Conservation (phyloP, 2,888 invertebrate genomes). For the Chrysodeixis includens region DNA sequence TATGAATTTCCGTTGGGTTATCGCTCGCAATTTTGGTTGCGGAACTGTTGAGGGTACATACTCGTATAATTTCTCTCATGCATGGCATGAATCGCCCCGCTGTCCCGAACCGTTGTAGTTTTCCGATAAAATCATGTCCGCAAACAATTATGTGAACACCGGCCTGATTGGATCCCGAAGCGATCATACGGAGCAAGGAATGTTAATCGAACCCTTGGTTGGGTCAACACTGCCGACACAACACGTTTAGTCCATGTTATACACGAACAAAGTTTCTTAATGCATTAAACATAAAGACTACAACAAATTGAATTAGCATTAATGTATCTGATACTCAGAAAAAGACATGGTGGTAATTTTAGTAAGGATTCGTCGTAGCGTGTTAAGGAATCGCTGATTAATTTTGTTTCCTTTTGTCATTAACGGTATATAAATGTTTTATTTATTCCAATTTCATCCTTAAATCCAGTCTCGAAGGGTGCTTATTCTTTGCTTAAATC, state of each 20-base stretch:
- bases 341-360: conserved; percentile 42
- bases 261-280: conserved; percentile 50
- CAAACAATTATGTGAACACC: conserved; percentile 82
- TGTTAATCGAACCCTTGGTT: conserved; percentile 79
- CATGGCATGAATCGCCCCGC: conserved; percentile 52
- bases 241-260: conserved; percentile 53
- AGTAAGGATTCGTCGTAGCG: conserved; percentile 27
- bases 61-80: conserved; percentile 52
- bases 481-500: conserved; percentile 18
- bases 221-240: conserved; percentile 67
- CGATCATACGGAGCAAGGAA: conserved; percentile 79
- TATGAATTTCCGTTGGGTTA: conserved; percentile 29
- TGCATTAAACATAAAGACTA: conserved; percentile 60
- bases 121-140: conserved; percentile 80
- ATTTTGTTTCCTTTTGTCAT: conserved; percentile 36
- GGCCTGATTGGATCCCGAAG: conserved; percentile 79
- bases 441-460: conserved; percentile 19
- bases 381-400: conserved; percentile 46
- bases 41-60: conserved; percentile 37
- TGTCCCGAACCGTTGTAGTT: conserved; percentile 59
- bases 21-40: conserved; percentile 36
- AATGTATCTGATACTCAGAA: conserved; percentile 39
- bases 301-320: conserved; percentile 56
- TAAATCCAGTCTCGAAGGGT: conserved; percentile 24
- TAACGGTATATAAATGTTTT: conserved; percentile 22